phyloP scores from a whole-genome alignment of 2,113 vertebrate genomes.

The Trinectes maculatus region DNA sequence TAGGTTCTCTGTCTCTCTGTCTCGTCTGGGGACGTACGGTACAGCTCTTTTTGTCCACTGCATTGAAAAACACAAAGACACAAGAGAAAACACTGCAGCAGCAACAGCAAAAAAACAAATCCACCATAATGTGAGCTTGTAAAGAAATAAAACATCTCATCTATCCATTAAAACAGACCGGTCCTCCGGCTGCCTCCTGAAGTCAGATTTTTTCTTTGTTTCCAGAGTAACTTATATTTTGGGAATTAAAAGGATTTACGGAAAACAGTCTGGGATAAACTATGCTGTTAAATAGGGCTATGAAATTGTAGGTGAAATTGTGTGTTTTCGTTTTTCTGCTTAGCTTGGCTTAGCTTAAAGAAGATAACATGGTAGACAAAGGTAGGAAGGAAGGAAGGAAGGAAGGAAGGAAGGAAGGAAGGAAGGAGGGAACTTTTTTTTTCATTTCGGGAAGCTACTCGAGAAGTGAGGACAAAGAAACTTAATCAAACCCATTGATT shows the following conservation, averaged over 20 bases:
- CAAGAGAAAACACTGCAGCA: constrained; percentile 41
- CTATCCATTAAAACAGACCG: constrained; percentile 16
- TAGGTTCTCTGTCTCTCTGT: no score
- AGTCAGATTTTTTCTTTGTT: constrained; percentile 36
- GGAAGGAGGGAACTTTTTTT: not conserved
- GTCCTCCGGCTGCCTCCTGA: constrained; percentile 25
- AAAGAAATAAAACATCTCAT: constrained; percentile 33
- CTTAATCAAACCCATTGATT: no score
- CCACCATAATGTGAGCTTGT: constrained; percentile 7
- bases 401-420: not conserved
- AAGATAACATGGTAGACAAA: no score
- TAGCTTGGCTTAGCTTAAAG: no score
- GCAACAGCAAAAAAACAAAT: constrained; percentile 32
- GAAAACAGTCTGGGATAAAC: constrained; percentile 17
- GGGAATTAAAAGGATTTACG: constrained; percentile 21
- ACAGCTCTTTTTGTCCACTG: constrained; percentile 32
- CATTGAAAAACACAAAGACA: no score
- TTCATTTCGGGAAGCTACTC: no score
- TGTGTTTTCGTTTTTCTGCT: no score
- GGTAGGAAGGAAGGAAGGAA: no score
- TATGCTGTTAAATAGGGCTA: not conserved
- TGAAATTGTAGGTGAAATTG: no score
- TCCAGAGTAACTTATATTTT: constrained; percentile 24
- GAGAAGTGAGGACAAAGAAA: no score
- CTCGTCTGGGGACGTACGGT: constrained; percentile 1